A percentile compares a stretch with the other conserved stretches of the same genome.
Conservation (phyloP, 2,888 invertebrate genomes). For the Cryptocephalus primarius region DNA sequence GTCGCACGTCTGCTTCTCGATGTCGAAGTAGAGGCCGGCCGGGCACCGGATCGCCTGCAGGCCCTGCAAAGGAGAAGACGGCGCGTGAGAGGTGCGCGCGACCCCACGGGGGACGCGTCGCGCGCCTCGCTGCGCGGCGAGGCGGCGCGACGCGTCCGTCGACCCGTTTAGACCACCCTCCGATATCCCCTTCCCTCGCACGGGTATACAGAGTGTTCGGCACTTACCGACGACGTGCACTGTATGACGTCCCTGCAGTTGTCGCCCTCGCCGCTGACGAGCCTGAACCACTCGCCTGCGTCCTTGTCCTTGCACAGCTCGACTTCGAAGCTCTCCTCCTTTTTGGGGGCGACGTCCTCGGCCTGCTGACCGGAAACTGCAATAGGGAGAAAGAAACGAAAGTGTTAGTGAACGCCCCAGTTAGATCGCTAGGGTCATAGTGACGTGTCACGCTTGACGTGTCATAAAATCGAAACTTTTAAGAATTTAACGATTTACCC, state of each 20-base stretch:
- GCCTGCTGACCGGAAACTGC: constrained; percentile 32
- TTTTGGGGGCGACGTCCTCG: constrained; percentile 52
- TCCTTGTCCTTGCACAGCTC: constrained; percentile 91
- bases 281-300: constrained; percentile 90
- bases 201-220: background rate
- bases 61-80: constrained; percentile 47
- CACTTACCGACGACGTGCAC: constrained; percentile 80
- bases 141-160: too few relatives aligned
- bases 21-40: constrained; percentile 84
- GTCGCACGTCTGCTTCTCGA: constrained; percentile 90
- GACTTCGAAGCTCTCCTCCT: constrained; percentile 78
- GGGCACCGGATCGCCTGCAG: constrained; percentile 89
- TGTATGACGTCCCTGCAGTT: constrained; percentile 92
- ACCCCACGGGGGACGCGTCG: too few relatives aligned
- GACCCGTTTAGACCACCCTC: too few relatives aligned
- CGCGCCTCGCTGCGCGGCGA: too few relatives aligned
- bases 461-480: too few relatives aligned
- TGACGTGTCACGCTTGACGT: too few relatives aligned
- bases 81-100: too few relatives aligned
- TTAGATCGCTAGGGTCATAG: too few relatives aligned
- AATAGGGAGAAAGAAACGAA: background rate
- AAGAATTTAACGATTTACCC: too few relatives aligned
- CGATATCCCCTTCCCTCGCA: too few relatives aligned
- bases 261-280: constrained; percentile 81
- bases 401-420: background rate